phyloP scores from a whole-genome alignment of 2,888 invertebrate species.

The Ochropacha duplaris region DNA sequence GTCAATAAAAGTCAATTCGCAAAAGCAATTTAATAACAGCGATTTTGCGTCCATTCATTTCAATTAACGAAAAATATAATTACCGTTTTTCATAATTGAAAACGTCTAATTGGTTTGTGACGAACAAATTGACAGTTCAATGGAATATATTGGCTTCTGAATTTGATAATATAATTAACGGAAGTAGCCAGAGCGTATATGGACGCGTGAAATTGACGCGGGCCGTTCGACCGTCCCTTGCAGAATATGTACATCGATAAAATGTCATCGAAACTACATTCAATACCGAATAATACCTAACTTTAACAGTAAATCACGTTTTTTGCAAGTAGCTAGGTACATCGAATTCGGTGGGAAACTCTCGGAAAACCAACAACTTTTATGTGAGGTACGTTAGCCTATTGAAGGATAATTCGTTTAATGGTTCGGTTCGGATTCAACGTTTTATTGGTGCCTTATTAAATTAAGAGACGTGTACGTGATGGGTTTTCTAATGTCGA shows the following conservation, averaged over 20 bases:
- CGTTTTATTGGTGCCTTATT: not conserved
- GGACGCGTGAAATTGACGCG: conserved; percentile 5
- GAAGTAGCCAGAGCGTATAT: not conserved
- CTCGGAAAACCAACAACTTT: not conserved
- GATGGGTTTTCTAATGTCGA: no score
- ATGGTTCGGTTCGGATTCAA: not conserved
- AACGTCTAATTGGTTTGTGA: not conserved
- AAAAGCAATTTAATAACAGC: not conserved
- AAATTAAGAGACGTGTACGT: no score
- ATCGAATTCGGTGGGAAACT: not conserved
- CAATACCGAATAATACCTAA: not conserved
- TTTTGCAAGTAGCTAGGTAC: not conserved
- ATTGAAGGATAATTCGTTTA: not conserved
- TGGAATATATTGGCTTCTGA: not conserved
- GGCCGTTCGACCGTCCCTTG: not conserved
- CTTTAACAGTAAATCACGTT: not conserved
- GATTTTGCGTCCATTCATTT: not conserved
- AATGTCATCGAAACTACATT: not conserved
- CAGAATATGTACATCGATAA: not conserved
- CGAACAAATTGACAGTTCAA: conserved; percentile 1
- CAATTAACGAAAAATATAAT: conserved; percentile 3
- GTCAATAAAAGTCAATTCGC: not conserved
- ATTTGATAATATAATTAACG: conserved; percentile 3
- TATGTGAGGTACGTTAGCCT: not conserved
- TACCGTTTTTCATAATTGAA: not conserved